These are phyloP conservation scores for Nerophis ophidion DNA, from an alignment of 2,113 vertebrate species.

Conservation along the genomic window DNA sequence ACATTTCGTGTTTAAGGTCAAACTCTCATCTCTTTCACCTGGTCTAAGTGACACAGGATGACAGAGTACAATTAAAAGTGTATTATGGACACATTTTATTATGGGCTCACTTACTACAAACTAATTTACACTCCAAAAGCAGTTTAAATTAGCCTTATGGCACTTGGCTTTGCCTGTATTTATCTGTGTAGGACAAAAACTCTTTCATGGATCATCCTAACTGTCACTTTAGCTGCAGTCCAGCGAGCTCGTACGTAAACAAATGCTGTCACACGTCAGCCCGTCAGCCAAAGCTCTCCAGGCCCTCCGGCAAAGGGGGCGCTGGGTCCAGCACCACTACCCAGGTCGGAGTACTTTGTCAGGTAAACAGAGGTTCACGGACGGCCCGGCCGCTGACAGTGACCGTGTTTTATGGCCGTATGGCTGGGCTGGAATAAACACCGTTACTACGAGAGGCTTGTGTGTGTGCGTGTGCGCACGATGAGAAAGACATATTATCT, in stretches of 20 bases:
- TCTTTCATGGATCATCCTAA: slow-evolving; percentile 66
- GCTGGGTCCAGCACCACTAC: slow-evolving; percentile 36
- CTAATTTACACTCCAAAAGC: slow-evolving; percentile 44
- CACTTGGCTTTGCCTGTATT: slow-evolving; percentile 59
- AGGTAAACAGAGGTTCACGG: slow-evolving; percentile 30
- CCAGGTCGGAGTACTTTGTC: slow-evolving; percentile 31
- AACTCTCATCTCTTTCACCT: not conserved
- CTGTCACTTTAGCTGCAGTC: slow-evolving; percentile 70
- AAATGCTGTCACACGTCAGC: slow-evolving; percentile 56
- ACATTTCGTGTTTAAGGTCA: slow-evolving; percentile 3
- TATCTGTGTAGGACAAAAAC: slow-evolving; percentile 55
- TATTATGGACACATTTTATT: slow-evolving; percentile 5
- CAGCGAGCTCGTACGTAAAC: slow-evolving; percentile 58
- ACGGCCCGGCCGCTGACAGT: slow-evolving; percentile 43
- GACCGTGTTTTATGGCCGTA: slow-evolving; percentile 52
- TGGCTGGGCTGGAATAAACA: slow-evolving; percentile 61
- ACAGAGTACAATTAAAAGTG: not conserved
- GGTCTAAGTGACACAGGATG: not conserved
- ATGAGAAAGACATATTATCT: slow-evolving; percentile 61
- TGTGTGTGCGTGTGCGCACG: slow-evolving; percentile 26
- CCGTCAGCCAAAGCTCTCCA: slow-evolving; percentile 54
- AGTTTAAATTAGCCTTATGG: slow-evolving; percentile 51
- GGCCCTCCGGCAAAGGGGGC: slow-evolving; percentile 54
- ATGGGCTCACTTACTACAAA: slow-evolving; percentile 22
- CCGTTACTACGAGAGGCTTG: slow-evolving; percentile 44